phyloP scores from a whole-genome alignment of 2,797 vertebrate genomes.

The Vireo griseus region DNA sequence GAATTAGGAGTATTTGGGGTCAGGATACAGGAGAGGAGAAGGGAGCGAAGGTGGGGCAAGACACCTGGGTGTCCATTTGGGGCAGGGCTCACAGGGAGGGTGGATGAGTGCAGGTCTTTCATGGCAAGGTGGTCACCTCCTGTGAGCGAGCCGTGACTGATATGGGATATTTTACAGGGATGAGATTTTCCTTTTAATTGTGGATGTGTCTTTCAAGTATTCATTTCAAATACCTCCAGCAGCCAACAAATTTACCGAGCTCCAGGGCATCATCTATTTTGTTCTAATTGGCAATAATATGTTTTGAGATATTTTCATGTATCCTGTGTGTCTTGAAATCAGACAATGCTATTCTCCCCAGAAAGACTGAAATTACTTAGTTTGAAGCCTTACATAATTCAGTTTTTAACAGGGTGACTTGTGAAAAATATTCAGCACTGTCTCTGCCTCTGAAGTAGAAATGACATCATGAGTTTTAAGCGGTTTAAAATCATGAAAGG shows the following conservation, averaged over 20 bases:
- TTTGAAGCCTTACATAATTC: not conserved
- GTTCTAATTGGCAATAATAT: not conserved
- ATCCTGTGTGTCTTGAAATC: not conserved
- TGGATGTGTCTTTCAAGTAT: not conserved
- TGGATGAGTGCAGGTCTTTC: not conserved
- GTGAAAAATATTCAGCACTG: not conserved
- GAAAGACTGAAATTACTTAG: not conserved
- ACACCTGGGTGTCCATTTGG: not conserved
- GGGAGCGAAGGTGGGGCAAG: rapidly evolving
- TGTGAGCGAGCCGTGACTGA: rapidly evolving
- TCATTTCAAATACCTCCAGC: not conserved
- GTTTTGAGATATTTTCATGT: not conserved
- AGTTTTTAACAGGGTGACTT: not conserved
- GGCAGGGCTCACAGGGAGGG: not conserved
- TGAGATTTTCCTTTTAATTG: not conserved
- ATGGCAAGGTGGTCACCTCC: not conserved
- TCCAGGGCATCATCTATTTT: not conserved
- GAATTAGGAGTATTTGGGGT: not conserved
- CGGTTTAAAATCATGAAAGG: not conserved
- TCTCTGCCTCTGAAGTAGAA: not conserved
- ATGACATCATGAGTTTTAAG: not conserved
- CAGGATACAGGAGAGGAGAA: rapidly evolving
- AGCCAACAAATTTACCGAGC: not conserved
- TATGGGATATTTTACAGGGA: not conserved
- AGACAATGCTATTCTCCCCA: not conserved